phyloP scores from a whole-genome alignment of 2,888 invertebrate species.

The Acronicta leporina region DNA sequence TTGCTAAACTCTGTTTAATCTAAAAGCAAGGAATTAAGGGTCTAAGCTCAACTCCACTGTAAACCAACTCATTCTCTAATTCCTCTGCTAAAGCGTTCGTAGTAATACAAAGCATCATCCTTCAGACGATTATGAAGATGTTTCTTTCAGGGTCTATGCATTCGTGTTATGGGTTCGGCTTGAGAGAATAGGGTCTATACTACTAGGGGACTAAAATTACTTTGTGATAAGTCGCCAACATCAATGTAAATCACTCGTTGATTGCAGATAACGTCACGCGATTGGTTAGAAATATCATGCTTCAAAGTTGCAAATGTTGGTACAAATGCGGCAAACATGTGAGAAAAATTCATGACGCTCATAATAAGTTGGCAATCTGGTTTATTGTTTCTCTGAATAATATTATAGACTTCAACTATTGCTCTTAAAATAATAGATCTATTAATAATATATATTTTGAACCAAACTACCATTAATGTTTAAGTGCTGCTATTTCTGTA shows the following conservation, averaged over 20 bases:
- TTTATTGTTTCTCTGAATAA: constrained; percentile 7
- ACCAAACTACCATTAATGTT: constrained; percentile 51
- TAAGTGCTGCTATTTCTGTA: constrained; percentile 47
- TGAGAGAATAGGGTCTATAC: constrained; percentile 86
- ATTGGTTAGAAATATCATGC: constrained; percentile 53
- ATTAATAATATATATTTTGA: constrained; percentile 4
- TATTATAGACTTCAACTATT: background rate
- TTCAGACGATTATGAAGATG: constrained; percentile 75
- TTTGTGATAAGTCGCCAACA: constrained; percentile 59
- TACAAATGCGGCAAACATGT: constrained; percentile 46
- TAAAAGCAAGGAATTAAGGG: constrained; percentile 82
- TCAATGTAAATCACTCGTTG: constrained; percentile 59
- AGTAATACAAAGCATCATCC: constrained; percentile 76
- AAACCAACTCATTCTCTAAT: constrained; percentile 67
- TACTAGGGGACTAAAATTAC: constrained; percentile 71
- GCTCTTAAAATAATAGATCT: background rate
- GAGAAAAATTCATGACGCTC: constrained; percentile 30
- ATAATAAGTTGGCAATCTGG: constrained; percentile 47
- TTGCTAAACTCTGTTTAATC: constrained; percentile 70
- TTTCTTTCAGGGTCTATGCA: constrained; percentile 70
- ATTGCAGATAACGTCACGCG: constrained; percentile 41
- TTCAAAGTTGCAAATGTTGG: constrained; percentile 37
- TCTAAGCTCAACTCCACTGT: constrained; percentile 76
- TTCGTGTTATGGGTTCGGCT: constrained; percentile 87
- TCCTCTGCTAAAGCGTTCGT: constrained; percentile 77